Conservation (phyloP, 2,888 invertebrate species). For the Melinopterus prodromus region DNA sequence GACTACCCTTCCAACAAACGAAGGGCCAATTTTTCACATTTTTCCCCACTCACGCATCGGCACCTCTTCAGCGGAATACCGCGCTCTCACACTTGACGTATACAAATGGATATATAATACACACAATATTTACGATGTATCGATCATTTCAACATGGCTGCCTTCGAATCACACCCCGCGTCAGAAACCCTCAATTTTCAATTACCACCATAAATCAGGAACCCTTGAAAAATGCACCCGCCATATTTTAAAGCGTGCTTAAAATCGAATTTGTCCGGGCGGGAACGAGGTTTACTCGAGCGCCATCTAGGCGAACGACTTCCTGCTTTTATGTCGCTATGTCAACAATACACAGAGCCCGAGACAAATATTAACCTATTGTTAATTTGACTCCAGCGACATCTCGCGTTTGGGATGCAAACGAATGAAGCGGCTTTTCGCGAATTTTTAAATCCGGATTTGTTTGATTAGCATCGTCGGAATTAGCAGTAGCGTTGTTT, state of each 20-base stretch:
- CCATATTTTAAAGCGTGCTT: background rate
- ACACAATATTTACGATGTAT: background rate
- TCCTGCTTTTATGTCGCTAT: background rate
- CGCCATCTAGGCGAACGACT: background rate
- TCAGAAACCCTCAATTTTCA: background rate
- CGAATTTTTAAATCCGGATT: background rate
- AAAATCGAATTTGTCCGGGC: background rate
- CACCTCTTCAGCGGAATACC: background rate
- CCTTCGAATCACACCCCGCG: background rate
- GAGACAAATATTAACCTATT: background rate
- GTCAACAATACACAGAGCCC: background rate
- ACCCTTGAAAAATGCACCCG: background rate
- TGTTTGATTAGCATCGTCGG: background rate
- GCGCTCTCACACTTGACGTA: background rate
- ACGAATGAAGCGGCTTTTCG: background rate
- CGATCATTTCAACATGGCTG: conserved; percentile 4
- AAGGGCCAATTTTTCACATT: background rate
- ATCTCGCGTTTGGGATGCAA: background rate
- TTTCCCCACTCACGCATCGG: background rate
- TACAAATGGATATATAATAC: background rate
- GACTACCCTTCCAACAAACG: background rate
- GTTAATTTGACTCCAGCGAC: background rate
- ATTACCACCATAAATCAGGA: background rate
- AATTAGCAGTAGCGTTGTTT: background rate
- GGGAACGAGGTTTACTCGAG: background rate